A percentile compares a stretch with the other conserved stretches of the same genome.
These are phyloP conservation scores for Xylota sylvarum DNA, from an alignment of 2,888 invertebrate genomes.

Conservation along the genomic window DNA sequence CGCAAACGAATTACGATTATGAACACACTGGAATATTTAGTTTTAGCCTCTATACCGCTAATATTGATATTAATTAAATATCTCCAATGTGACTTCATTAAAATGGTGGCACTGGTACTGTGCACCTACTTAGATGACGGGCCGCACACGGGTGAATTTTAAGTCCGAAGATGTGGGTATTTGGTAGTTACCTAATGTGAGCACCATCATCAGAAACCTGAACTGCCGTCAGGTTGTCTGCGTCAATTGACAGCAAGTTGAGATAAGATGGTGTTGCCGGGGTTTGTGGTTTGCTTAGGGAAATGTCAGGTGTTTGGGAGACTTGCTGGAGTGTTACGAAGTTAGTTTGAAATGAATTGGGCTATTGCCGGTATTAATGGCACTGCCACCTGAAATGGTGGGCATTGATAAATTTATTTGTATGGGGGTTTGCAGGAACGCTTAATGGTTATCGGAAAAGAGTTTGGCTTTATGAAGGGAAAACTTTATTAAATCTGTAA, in stretches of 20 bases:
- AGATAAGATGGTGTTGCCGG: constrained; percentile 39
- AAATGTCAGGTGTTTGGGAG: constrained; percentile 26
- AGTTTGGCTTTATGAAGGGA: neutral
- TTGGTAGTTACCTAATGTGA: constrained; percentile 26
- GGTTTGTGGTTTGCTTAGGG: neutral
- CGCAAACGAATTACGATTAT: constrained; percentile 32
- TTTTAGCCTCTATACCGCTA: constrained; percentile 3
- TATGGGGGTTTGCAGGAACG: neutral
- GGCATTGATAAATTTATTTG: constrained; percentile 7
- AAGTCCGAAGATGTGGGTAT: constrained; percentile 17
- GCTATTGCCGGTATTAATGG: constrained; percentile 38
- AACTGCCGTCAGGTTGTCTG: constrained; percentile 48
- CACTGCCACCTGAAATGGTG: neutral
- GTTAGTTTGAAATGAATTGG: constrained; percentile 20
- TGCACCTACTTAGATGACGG: neutral
- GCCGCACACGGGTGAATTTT: constrained; percentile 7
- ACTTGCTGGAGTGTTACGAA: constrained; percentile 4
- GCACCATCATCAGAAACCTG: constrained; percentile 31
- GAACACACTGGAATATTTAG: constrained; percentile 12
- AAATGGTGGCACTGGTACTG: neutral
- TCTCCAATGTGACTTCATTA: constrained; percentile 42
- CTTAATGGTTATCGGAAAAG: neutral
- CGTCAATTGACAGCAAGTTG: constrained; percentile 38
- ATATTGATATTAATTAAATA: constrained; percentile 48
- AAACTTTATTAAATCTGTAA: no score